These are phyloP conservation scores for Noctuana brunneofusca DNA, from an alignment of 2,888 invertebrate genomes.

Conservation along the genomic window DNA sequence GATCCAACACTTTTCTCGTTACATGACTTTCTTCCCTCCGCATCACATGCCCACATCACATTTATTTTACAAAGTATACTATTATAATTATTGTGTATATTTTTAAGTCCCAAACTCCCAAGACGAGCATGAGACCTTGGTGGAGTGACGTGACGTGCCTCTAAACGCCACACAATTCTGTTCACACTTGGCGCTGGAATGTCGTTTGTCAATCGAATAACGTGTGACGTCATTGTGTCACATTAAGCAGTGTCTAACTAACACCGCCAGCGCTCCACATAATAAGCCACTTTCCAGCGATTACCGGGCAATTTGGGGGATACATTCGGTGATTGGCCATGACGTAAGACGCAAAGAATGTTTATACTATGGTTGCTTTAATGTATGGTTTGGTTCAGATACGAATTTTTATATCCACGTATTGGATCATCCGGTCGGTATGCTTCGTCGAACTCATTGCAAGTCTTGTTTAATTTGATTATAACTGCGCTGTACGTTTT, in stretches of 20 bases:
- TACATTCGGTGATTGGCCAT: constrained; percentile 60
- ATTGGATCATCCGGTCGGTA: constrained; percentile 66
- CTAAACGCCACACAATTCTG: constrained; percentile 68
- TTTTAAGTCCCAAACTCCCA: constrained; percentile 56
- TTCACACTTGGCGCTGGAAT: constrained; percentile 76
- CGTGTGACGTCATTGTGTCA: constrained; percentile 67
- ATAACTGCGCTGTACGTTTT: constrained; percentile 57
- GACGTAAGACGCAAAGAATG: constrained; percentile 61
- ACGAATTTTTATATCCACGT: constrained; percentile 61
- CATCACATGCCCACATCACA: too few species aligned
- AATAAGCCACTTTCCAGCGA: constrained; percentile 61
- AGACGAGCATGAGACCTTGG: constrained; percentile 74
- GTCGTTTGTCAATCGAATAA: constrained; percentile 80
- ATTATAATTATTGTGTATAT: constrained; percentile 32
- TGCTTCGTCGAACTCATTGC: constrained; percentile 65
- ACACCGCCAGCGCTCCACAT: constrained; percentile 47
- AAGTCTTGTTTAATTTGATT: constrained; percentile 70
- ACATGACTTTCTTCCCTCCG: too few species aligned
- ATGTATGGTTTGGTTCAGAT: constrained; percentile 54
- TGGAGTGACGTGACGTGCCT: constrained; percentile 68
- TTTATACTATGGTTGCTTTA: constrained; percentile 53
- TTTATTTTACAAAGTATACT: constrained; percentile 7
- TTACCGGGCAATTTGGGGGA: constrained; percentile 56
- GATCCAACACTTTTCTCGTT: too few species aligned
- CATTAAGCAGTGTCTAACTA: constrained; percentile 54